Conservation (phyloP, 2,113 vertebrate species). For the Pelecanus crispus region DNA sequence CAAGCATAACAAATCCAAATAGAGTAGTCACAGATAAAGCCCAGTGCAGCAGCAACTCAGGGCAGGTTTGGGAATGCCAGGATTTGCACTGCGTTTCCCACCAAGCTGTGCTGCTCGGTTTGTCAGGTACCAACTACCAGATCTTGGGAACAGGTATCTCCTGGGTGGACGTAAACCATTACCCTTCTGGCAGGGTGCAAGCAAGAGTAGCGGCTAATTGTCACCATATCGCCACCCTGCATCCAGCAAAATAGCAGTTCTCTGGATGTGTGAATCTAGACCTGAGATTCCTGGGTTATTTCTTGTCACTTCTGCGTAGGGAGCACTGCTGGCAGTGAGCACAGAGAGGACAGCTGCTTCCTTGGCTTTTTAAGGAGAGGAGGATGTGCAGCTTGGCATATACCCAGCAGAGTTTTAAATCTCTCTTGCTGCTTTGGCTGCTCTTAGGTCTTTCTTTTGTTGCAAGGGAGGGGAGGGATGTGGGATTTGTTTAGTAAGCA, state of each 20-base stretch:
- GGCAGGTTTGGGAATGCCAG: background rate
- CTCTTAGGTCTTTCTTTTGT: background rate
- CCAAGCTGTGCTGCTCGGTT: background rate
- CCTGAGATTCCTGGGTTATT: fast-evolving
- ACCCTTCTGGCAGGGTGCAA: background rate
- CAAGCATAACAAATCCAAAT: background rate
- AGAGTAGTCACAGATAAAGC: background rate
- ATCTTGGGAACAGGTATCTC: background rate
- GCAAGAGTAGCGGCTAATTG: background rate
- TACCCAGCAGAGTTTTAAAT: background rate
- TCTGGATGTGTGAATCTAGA: background rate
- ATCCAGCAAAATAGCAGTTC: background rate
- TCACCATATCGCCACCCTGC: fast-evolving
- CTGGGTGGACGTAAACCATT: background rate
- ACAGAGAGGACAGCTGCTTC: background rate
- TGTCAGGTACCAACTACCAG: background rate
- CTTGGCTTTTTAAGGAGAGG: background rate
- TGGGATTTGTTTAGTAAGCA: background rate
- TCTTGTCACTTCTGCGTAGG: background rate
- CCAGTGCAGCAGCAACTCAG: background rate
- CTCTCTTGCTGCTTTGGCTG: background rate
- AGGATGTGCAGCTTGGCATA: background rate
- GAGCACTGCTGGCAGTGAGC: background rate
- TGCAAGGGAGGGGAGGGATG: background rate
- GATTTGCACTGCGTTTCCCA: background rate